phyloP scores from a whole-genome alignment of 2,797 vertebrate species.

The Sylvia borin region DNA sequence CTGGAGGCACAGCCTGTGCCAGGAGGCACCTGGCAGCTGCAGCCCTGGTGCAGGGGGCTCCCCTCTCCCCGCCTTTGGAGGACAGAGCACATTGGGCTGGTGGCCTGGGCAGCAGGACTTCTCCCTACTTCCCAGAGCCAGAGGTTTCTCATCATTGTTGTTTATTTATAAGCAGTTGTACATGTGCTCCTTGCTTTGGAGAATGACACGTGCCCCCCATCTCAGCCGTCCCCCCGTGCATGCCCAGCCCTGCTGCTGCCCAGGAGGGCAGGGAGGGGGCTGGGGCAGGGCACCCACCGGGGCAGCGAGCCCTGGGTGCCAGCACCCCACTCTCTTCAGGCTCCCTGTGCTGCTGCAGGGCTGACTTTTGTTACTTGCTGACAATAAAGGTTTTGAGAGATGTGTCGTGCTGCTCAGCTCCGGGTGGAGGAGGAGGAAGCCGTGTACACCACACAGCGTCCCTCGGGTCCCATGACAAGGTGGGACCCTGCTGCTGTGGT shows the following conservation, averaged over 20 bases:
- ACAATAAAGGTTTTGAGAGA: constrained; percentile 70
- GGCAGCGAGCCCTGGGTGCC: background rate
- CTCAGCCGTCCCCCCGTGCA: background rate
- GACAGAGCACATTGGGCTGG: constrained; percentile 16
- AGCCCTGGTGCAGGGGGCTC: background rate
- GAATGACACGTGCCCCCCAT: background rate
- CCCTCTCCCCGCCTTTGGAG: background rate
- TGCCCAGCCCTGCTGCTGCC: background rate
- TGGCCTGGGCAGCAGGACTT: accelerated
- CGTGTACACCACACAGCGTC: accelerated
- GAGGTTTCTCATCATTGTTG: background rate
- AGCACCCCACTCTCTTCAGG: background rate
- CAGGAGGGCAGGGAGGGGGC: background rate
- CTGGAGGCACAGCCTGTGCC: background rate
- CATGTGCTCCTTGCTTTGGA: constrained; percentile 43
- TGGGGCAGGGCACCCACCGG: accelerated
- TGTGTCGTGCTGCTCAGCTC: background rate
- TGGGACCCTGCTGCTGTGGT: background rate
- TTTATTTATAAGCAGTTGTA: constrained; percentile 67
- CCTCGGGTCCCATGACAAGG: accelerated
- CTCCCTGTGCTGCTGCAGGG: background rate
- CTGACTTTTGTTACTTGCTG: constrained; percentile 46
- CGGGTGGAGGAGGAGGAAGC: accelerated
- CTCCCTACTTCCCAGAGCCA: background rate
- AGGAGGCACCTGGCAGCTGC: background rate